Evolutionary conservation across 2,888 invertebrate genomes (phyloP), one percentile per base, ranked within the genome.

Genomic region (Apamea sordens): DNA sequence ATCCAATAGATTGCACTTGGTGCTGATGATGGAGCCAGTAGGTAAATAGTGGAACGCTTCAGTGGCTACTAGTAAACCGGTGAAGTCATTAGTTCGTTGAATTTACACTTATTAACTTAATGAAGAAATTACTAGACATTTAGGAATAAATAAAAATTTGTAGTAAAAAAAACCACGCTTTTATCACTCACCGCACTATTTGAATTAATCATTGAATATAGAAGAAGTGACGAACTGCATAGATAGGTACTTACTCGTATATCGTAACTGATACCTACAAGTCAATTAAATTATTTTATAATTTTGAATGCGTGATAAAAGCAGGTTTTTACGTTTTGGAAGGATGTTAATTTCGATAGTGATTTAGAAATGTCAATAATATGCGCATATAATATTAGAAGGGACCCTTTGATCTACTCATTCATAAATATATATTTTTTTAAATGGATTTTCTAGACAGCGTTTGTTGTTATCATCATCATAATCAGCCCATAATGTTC

Each of bases 341-440:
- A n/a, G 18, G 18, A n/a, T 18, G 6, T 21, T 28, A 28, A 6
- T 21, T 68, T 47, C 68, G 21, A 21, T 28, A 21, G 68, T 10
- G n/a, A 36, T 36, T n/a, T 36, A 28, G 21, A 74, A 21, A 59
- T 77, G 11, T 65, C 56, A 65, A 65, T 32, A 21, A 50, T 32
- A 72, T 59, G 32, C 41, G 59, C 67, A 67, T 72, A 36, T 28
- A 44, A 47, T 61, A 70, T 70, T 7, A 59, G n/a, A 44, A 44
- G 18, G 18, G 44, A 53, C 13, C 13, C 8, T 61, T 65, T 63
- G 56, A 71, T 63, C n/a, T 68, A 44, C 61, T 67, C 47, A 68
- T 64, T 18, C 69, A 59, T 63, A 44, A 70, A 70, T n/a, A 50
- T 28, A 11, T 32, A 2, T 32, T 32, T 32, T 32, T 32, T 32